phyloP scores from a whole-genome alignment of 1,140 invertebrate species.

The Tetranychus cinnabarinus region DNA sequence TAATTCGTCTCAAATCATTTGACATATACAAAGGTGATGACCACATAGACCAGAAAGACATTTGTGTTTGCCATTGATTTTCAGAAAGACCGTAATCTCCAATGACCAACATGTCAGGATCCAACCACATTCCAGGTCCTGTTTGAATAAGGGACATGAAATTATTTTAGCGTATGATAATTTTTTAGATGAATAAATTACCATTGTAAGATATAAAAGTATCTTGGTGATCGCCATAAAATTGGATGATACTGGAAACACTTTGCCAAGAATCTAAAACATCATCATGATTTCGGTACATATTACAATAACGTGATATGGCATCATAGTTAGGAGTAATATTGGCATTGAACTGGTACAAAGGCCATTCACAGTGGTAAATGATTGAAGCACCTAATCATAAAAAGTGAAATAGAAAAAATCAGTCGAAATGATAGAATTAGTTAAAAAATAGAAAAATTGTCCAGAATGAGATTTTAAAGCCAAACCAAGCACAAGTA shows the following conservation, averaged over 20 bases:
- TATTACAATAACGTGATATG: conserved; percentile 28
- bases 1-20: conserved; percentile 20
- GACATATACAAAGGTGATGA: conserved; percentile 25
- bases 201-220: background rate
- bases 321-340: conserved; percentile 1
- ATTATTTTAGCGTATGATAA: background rate
- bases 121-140: conserved; percentile 28
- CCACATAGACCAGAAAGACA: conserved; percentile 24
- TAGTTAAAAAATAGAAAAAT: background rate
- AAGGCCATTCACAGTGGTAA: conserved; percentile 25
- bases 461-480: background rate
- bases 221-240: conserved; percentile 26
- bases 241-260: conserved; percentile 29
- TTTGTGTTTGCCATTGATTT: conserved; percentile 21
- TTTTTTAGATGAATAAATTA: background rate
- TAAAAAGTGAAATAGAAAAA: background rate
- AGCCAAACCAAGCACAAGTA: background rate
- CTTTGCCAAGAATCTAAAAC: conserved; percentile 29
- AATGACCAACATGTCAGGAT: conserved; percentile 24
- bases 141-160: conserved; percentile 10
- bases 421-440: background rate
- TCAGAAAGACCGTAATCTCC: conserved; percentile 20
- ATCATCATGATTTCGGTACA: conserved; percentile 36
- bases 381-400: conserved; percentile 21
- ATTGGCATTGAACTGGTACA: conserved; percentile 15